Percentiles rank a stretch among this genome's conserved stretches.
Evolutionary conservation across 2,113 vertebrate genomes (phyloP).

Genomic region (Proterorhinus semilunaris): DNA sequence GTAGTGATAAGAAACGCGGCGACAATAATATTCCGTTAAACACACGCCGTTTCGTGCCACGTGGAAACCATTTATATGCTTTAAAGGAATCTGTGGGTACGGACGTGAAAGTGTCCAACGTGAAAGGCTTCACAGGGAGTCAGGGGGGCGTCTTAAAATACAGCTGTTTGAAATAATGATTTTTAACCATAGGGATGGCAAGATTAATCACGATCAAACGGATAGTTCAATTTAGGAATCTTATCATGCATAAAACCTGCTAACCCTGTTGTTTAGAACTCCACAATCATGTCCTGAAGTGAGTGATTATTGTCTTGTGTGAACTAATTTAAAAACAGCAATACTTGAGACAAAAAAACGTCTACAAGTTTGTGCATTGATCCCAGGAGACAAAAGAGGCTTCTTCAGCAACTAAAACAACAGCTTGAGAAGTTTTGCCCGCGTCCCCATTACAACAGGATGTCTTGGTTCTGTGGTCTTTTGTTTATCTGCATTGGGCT

Average conservation of each 20-base stretch:
- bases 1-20: constrained; percentile 17
- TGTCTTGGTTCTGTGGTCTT: neutral
- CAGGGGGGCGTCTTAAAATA: constrained; percentile 47
- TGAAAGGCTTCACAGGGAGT: constrained; percentile 57
- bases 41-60: constrained; percentile 32
- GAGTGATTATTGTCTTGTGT: neutral
- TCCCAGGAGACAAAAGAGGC: too few relatives aligned
- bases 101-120: constrained; percentile 33
- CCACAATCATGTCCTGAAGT: too few relatives aligned
- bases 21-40: constrained; percentile 11
- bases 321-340: neutral
- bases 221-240: too few relatives aligned
- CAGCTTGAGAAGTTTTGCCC: too few relatives aligned
- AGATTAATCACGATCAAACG: too few relatives aligned
- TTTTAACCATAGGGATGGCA: neutral
- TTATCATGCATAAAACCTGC: too few relatives aligned
- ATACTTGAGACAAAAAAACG: too few relatives aligned
- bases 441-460: neutral
- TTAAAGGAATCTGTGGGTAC: constrained; percentile 52
- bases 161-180: constrained; percentile 28
- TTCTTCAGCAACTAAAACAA: too few relatives aligned
- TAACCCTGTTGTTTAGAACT: too few relatives aligned
- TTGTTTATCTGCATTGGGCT: constrained; percentile 40
- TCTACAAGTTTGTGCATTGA: too few relatives aligned
- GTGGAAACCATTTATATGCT: constrained; percentile 56